Base-by-base conservation (phyloP, 2,888 invertebrate genomes). In the Synergus japonicus region DNA sequence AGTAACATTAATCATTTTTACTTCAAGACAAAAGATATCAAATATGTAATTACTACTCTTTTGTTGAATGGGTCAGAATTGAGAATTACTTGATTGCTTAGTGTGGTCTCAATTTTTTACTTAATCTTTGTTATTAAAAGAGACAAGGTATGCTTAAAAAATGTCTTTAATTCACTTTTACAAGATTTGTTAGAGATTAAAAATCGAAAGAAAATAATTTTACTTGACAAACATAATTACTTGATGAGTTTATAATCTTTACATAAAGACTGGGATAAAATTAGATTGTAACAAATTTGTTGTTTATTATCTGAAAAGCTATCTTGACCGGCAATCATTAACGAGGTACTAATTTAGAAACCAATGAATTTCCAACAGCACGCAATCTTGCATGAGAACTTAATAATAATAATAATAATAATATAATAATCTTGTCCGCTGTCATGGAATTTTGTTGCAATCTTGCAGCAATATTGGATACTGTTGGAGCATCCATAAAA, bases 251-350 rank as follows among this genome's bases (percentile, higher is more conserved):
- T n/a, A 54, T 54, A n/a, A 58, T 58, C 9, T 9, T 58, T 18
- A 8, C 7, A n/a, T 18, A 18, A 4, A 49, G 13, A 15, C 13
- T 49, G 13, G 12, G 13, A 15, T 49, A 58, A 58, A 58, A 58
- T 13, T 22, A 46, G 7, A 22, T 8, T 15, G 46, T 22, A 18
- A 29, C 18, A 67, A 44, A 66, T 18, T 29, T 69, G 5, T 10
- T 29, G 9, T 69, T 69, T 49, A 69, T 29, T 37, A 37, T 69
- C 29, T 69, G 4, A 15, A 49, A 69, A 69, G 69, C 69, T 69
- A 29, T 69, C 49, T 69, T 22, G 69, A 69, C 15, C 49, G 69
- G 69, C 49, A 69, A 15, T 15, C 29, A 29, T 69, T 69, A 15
- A 9, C 69, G 46, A 69, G 49, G 69, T 69, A 69, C 9, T 49